phyloP scores from a whole-genome alignment of 2,888 invertebrate genomes.

The Apodemia duryi region DNA sequence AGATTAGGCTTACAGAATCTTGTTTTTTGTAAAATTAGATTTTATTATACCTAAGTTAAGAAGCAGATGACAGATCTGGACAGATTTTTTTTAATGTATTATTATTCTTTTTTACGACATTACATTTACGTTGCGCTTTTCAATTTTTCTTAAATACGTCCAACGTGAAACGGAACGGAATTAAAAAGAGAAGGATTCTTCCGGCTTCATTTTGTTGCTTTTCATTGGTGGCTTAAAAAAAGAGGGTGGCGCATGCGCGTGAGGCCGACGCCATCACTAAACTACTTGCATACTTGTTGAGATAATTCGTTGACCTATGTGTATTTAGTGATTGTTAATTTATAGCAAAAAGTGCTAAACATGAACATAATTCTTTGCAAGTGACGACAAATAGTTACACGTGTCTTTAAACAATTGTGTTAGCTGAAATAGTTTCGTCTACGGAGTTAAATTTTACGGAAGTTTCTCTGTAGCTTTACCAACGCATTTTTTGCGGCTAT shows the following conservation, averaged over 20 bases:
- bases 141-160: not conserved
- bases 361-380: constrained; percentile 55
- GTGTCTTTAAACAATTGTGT: constrained; percentile 46
- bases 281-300: constrained; percentile 62
- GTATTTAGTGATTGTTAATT: constrained; percentile 52
- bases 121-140: not conserved
- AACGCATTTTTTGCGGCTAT: constrained; percentile 75
- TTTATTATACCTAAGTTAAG: too few species aligned
- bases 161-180: constrained; percentile 33
- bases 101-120: not conserved
- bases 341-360: constrained; percentile 55
- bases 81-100: too few species aligned
- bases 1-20: too few species aligned
- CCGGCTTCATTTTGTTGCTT: constrained; percentile 26
- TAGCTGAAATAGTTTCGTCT: constrained; percentile 47
- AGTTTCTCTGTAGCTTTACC: constrained; percentile 65
- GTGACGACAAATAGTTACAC: constrained; percentile 51
- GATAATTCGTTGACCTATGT: constrained; percentile 54
- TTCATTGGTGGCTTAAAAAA: constrained; percentile 60
- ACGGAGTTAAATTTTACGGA: constrained; percentile 63
- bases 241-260: constrained; percentile 79
- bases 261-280: constrained; percentile 79
- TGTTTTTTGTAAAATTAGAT: too few species aligned
- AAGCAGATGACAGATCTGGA: too few species aligned
- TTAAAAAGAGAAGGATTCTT: constrained; percentile 44